A percentile compares a stretch with the other conserved stretches of the same genome.
phyloP scores from a whole-genome alignment of 2,113 vertebrate genomes.

The Callorhinus ursinus region DNA sequence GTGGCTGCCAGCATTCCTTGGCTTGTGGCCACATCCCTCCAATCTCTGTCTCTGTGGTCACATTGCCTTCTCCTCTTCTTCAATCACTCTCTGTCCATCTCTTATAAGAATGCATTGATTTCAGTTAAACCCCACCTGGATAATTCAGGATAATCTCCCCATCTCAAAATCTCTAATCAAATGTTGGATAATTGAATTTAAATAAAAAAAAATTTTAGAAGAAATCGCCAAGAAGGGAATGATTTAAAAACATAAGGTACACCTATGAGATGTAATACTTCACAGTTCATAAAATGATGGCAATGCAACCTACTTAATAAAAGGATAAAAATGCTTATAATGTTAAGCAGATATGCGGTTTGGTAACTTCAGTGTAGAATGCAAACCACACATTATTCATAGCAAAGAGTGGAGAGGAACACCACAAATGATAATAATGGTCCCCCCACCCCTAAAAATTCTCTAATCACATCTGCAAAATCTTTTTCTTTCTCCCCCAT shows the following conservation, averaged over 20 bases:
- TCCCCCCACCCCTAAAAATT: no score
- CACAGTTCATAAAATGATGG: background rate
- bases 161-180: background rate
- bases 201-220: background rate
- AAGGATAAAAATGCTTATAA: background rate
- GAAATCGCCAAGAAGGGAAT: background rate
- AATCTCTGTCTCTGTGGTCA: background rate
- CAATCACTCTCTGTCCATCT: background rate
- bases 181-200: background rate
- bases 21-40: background rate
- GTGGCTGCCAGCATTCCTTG: background rate
- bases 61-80: background rate
- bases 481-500: background rate
- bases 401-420: background rate
- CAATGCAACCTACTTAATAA: background rate
- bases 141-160: background rate
- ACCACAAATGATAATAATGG: background rate
- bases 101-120: background rate
- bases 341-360: background rate
- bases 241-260: background rate
- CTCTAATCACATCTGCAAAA: background rate
- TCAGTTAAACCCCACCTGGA: background rate
- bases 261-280: background rate
- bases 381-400: background rate
- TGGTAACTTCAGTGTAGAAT: background rate